Evolutionary conservation across 2,797 vertebrate genomes (phyloP), one percentile per base, ranked within the genome.

Genomic region (Podarcis lilfordi): DNA sequence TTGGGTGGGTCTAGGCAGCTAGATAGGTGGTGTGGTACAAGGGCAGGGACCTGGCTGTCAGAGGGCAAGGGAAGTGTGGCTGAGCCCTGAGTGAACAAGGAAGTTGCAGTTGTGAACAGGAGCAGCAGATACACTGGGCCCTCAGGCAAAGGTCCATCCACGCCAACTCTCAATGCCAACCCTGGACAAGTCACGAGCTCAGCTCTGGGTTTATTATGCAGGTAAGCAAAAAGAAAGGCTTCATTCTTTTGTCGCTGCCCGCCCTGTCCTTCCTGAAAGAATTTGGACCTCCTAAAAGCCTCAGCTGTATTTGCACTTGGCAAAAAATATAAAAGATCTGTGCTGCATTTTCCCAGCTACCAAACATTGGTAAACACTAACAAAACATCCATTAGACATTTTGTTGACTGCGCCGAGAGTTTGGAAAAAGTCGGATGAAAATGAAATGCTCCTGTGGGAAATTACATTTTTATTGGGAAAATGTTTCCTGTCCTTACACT

Each of bases 401-500:
- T 80, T 84, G 66, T 84, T 79, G 81, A 88, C 75, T 84, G 87
- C 27, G 5, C 35, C 1, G 29, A 84, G 82, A 40, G 75, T 79
- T 79, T 82, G 71, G 76, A 88, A 84, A 86, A 78, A 88, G 82
- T 79, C 50, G 83, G 82, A 84, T 84, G 87, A 84, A 88, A 88
- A 88, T 88, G 82, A 84, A 88, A 80, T 35, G 82, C 59, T 84
- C 76, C 87, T 84, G n/a, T 84, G 87, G 87, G 87, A 88, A 88
- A 88, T 88, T 88, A 88, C 66, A 80, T 84, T 88, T 88, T 88
- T 88, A 88, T 88, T 88, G 87, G 87, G 76, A 45, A 84, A 88
- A 79, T 4, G 35, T 78, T 84, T 88, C 75, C 75, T 79, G 74
- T 66, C 43, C 35, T 79, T n/a, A 84, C 66, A 84, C 23, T 84